Evolutionary conservation across 2,113 vertebrate species (phyloP).

Genomic region (Ceyx melanurus): DNA sequence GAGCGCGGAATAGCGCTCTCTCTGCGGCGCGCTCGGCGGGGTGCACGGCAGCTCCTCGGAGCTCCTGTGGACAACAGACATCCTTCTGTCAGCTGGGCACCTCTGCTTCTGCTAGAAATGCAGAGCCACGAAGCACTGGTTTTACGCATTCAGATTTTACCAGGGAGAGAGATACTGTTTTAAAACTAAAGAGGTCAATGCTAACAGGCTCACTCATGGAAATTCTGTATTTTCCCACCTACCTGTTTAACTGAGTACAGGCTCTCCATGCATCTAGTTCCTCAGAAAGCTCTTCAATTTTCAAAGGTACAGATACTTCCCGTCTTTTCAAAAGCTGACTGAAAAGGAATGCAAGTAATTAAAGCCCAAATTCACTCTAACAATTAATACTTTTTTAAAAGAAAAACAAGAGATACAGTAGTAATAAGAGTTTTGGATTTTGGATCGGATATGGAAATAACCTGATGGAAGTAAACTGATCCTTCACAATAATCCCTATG

Average conservation of each 20-base stretch:
- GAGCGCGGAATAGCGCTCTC: constrained; percentile 74
- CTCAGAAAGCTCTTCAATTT: constrained; percentile 88
- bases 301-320: constrained; percentile 89
- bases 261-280: constrained; percentile 92
- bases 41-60: constrained; percentile 62
- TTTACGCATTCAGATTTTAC: background rate
- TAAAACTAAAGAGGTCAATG: background rate
- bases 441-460: background rate
- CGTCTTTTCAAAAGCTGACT: constrained; percentile 94
- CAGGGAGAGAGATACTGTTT: background rate
- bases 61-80: constrained; percentile 52
- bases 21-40: constrained; percentile 74
- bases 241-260: constrained; percentile 81
- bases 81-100: background rate
- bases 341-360: constrained; percentile 47
- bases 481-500: background rate
- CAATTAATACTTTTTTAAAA: background rate
- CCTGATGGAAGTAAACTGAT: background rate
- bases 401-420: background rate
- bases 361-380: background rate
- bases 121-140: background rate
- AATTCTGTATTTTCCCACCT: constrained; percentile 48
- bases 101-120: background rate
- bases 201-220: background rate
- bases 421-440: background rate